A percentile compares a stretch with the other conserved stretches of the same genome.
Evolutionary conservation across 2,888 invertebrate genomes (phyloP).

Genomic region (Amphipoea lucens): DNA sequence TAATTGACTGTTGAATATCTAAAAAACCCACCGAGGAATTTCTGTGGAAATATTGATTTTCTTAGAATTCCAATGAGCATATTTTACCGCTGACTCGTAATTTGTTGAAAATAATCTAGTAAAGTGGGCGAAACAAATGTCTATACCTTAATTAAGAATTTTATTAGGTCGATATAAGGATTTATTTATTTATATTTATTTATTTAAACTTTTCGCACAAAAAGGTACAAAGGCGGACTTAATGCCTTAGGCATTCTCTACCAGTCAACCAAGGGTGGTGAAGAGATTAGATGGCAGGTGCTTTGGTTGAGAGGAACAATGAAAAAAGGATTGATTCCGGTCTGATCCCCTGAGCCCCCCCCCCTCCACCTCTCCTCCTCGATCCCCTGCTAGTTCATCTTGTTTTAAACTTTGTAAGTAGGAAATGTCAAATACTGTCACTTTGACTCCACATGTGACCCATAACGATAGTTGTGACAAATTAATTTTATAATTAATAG

Average conservation of each 20-base stretch:
- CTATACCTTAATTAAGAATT: background rate
- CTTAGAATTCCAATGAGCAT: conserved; percentile 10
- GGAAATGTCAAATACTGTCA: conserved; percentile 5
- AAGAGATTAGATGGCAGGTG: too few relatives aligned
- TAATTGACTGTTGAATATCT: conserved; percentile 14
- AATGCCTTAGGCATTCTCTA: too few relatives aligned
- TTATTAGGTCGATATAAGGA: background rate
- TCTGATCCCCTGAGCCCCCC: too few relatives aligned
- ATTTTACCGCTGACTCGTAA: background rate
- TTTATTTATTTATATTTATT: too few relatives aligned
- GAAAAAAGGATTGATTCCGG: too few relatives aligned
- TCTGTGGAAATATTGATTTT: conserved; percentile 14
- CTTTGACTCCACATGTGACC: conserved; percentile 23
- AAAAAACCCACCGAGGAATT: conserved; percentile 3
- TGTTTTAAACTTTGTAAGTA: background rate
- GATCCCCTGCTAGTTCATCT: too few relatives aligned
- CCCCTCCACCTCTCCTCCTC: too few relatives aligned
- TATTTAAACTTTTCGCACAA: too few relatives aligned
- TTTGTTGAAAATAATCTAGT: background rate
- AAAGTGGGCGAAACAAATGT: background rate
- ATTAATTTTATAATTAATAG: conserved; percentile 52
- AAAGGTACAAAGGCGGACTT: too few relatives aligned
- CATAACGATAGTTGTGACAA: conserved; percentile 22
- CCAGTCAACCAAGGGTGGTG: too few relatives aligned
- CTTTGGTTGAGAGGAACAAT: too few relatives aligned